Conservation (phyloP, 2,113 vertebrate genomes). For the Carassius auratus region DNA sequence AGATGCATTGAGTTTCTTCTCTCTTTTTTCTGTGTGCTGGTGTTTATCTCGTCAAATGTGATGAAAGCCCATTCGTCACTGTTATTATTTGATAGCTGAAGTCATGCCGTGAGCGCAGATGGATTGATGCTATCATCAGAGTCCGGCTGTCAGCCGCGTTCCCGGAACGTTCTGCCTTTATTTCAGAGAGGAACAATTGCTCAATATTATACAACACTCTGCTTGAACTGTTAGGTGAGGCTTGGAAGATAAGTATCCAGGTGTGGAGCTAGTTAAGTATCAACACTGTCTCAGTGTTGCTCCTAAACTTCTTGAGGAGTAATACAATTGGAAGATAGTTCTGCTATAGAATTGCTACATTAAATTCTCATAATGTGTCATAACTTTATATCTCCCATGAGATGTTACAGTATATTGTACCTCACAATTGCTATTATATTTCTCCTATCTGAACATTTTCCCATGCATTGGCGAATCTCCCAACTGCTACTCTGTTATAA, state of each 20-base stretch:
- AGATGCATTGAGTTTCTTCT: neutral
- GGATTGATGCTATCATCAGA: slow-evolving; percentile 32
- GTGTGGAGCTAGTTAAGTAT: neutral
- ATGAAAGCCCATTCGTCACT: slow-evolving; percentile 29
- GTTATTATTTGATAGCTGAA: slow-evolving; percentile 24
- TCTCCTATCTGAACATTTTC: neutral
- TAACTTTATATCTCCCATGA: neutral
- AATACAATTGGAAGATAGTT: neutral
- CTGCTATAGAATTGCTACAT: neutral
- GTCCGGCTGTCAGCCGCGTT: neutral
- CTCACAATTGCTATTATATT: neutral
- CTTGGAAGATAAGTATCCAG: neutral
- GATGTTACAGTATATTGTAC: neutral
- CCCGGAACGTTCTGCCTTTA: neutral
- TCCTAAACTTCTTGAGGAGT: neutral
- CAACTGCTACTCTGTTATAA: neutral
- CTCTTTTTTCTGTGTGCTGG: neutral
- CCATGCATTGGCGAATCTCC: neutral
- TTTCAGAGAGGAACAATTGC: neutral
- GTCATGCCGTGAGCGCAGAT: neutral
- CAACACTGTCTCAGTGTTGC: neutral
- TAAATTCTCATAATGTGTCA: neutral
- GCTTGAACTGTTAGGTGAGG: too few species aligned
- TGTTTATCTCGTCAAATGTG: slow-evolving; percentile 4
- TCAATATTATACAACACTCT: neutral